These are phyloP conservation scores for Botia kubotai DNA, from an alignment of 2,797 vertebrate species.

Conservation along the genomic window DNA sequence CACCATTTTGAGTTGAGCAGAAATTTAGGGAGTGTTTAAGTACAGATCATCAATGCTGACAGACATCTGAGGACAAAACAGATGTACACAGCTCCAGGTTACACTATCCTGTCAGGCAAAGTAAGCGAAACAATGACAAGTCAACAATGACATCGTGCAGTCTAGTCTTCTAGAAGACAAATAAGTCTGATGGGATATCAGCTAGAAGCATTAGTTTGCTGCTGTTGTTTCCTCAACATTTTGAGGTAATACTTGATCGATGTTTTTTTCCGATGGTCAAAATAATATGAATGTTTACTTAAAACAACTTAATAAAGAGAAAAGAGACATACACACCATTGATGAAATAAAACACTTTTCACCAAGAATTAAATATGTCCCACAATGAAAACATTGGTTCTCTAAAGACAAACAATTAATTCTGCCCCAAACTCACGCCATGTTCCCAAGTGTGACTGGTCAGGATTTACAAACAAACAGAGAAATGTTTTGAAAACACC, in stretches of 20 bases:
- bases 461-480: not conserved
- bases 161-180: not conserved
- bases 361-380: too few species aligned
- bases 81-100: slow-evolving; percentile 7
- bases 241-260: too few species aligned
- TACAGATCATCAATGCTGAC: slow-evolving; percentile 32
- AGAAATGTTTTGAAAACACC: not conserved
- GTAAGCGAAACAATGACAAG: not conserved
- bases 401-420: too few species aligned
- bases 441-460: not conserved
- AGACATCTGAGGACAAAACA: slow-evolving; percentile 10
- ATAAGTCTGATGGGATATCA: not conserved
- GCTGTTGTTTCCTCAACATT: too few species aligned
- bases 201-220: too few species aligned
- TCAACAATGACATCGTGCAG: not conserved
- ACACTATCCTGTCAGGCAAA: not conserved
- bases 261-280: too few species aligned
- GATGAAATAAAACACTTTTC: too few species aligned
- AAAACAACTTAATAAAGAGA: too few species aligned
- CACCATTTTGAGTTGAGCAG: slow-evolving; percentile 36
- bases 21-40: slow-evolving; percentile 15
- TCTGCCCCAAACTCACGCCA: not conserved
- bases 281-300: too few species aligned
- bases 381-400: too few species aligned
- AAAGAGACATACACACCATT: too few species aligned